These are phyloP conservation scores for Amphibalanus amphitrite DNA, from an alignment of 1,140 invertebrate genomes.

Conservation along the genomic window DNA sequence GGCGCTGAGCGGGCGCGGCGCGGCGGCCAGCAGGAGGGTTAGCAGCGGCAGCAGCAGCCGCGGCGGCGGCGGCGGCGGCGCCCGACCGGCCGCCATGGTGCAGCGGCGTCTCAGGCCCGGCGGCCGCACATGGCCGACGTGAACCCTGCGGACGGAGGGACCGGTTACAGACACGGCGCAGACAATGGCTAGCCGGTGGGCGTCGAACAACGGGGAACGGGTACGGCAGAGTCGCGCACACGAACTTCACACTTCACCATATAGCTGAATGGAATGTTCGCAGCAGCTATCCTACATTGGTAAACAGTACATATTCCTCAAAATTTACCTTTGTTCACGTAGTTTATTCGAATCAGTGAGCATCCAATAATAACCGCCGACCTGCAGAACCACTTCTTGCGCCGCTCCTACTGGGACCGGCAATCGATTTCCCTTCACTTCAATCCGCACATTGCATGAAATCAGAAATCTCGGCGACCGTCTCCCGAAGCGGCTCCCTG, in stretches of 20 bases:
- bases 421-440: background rate
- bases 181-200: too few relatives aligned
- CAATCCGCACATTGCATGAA: background rate
- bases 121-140: background rate
- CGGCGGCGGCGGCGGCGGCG: background rate
- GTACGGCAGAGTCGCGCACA: background rate
- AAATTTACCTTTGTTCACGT: too few relatives aligned
- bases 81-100: background rate
- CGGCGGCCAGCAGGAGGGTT: background rate
- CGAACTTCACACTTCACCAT: background rate
- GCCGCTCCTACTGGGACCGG: too few relatives aligned
- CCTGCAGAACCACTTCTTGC: too few relatives aligned
- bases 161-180: too few relatives aligned
- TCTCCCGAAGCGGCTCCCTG: background rate
- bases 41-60: conserved; percentile 9
- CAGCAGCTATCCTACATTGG: too few relatives aligned
- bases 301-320: too few relatives aligned
- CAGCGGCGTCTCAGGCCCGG: too few relatives aligned
- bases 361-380: background rate
- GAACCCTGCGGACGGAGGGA: background rate
- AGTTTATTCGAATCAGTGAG: background rate
- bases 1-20: conserved; percentile 8
- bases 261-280: too few relatives aligned
- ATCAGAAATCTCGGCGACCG: background rate
- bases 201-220: background rate